A percentile compares a stretch with the other conserved stretches of the same genome.
These are phyloP conservation scores for Masticophis lateralis DNA, from an alignment of 2,797 vertebrate species.

Conservation along the genomic window DNA sequence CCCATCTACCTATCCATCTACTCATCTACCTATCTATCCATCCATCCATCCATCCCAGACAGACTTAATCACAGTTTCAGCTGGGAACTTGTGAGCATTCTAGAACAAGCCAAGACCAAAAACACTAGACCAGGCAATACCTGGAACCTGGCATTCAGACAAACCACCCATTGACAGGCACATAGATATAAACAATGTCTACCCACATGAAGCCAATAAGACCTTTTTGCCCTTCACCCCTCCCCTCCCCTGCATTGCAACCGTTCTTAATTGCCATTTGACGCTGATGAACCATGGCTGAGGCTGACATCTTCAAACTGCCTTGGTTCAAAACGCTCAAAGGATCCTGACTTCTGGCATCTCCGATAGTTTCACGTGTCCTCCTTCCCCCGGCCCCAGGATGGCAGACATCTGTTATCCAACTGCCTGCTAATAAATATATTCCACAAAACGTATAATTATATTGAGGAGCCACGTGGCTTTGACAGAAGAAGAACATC, in stretches of 20 bases:
- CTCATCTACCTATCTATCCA: too few relatives aligned
- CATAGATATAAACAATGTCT: too few relatives aligned
- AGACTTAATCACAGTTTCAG: background rate
- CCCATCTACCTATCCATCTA: too few relatives aligned
- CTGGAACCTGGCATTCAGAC: background rate
- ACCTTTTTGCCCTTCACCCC: slow-evolving; percentile 12
- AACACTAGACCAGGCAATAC: background rate
- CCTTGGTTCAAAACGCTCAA: slow-evolving; percentile 6
- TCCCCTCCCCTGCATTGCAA: slow-evolving; percentile 17
- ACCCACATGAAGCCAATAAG: slow-evolving; percentile 12
- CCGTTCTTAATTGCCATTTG: slow-evolving; percentile 59
- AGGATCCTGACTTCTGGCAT: slow-evolving; percentile 24
- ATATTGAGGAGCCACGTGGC: slow-evolving; percentile 69
- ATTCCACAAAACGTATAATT: slow-evolving; percentile 69
- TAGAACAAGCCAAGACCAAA: background rate
- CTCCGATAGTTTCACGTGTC: slow-evolving; percentile 14
- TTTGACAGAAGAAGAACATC: slow-evolving; percentile 64
- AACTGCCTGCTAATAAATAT: slow-evolving; percentile 64
- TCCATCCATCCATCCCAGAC: background rate
- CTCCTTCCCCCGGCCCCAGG: slow-evolving; percentile 34
- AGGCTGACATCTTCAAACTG: slow-evolving; percentile 36
- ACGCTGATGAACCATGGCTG: slow-evolving; percentile 66
- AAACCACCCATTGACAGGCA: too few relatives aligned
- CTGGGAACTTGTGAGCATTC: background rate
- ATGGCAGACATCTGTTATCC: slow-evolving; percentile 66